Base-by-base conservation (phyloP, 2,888 invertebrate species). In the Mactromeris polynyma region DNA sequence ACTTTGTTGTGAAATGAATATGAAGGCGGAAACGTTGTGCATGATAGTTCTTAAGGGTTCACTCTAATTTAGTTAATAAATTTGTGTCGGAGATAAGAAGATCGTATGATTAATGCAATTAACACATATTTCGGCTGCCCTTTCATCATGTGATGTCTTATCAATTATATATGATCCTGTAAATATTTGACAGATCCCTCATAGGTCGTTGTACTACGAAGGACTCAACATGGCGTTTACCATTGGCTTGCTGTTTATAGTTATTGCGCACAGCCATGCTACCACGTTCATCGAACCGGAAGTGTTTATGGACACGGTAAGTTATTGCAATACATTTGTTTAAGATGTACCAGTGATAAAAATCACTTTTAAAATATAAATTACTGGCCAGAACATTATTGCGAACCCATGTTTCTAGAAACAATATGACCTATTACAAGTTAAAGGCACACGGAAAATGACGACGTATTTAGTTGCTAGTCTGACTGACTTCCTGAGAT, bases 231-330 rank as follows among this genome's bases (percentile, higher is more conserved):
- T 73, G 73, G 31, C 36, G 19, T 19, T 26, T 26, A 36, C 26
- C 17, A 19, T 19, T 36, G 36, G 73, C 3, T 21, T 73, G 9
- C 36, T 73, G 73, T 73, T 73, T 33, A 11, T 73, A 11, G 33
- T 33, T 36, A 19, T 73, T 11, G 19, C 73, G 17, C 33, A 73
- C n/a, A 19, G 73, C 17, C 26, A 36, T 36, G 31, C 36, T 33
- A 36, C 73, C 26, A 73, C 73, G 6, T 83, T 42, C 42, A 69
- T 58, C n/a, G 83, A 83, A 38, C 69, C 83, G 58, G 83, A 83
- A 69, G 83, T 83, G 69, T 83, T 36, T 42, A 83, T 83, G 83
- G 40, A 64, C 42, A 83, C 83, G 38, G 83, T 83, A 69, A 38
- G 83, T 58, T n/a, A 64, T 7, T 9, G 11, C 14, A 4, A 46